Conservation (phyloP, 2,888 invertebrate genomes). For the Drosophila koepferae region DNA sequence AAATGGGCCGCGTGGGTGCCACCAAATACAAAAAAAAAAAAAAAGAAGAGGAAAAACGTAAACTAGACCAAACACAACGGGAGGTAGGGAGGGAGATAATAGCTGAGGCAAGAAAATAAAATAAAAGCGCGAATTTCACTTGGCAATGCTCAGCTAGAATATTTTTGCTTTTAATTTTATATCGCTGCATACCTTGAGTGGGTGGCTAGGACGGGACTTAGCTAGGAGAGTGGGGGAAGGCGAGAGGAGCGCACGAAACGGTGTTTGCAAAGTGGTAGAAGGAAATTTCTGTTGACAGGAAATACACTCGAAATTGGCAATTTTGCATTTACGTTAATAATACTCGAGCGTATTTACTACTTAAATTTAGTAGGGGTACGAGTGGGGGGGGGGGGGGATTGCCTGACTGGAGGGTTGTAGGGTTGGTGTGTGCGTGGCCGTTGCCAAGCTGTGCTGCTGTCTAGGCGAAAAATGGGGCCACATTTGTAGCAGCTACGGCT, state of each 20-base stretch:
- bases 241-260: background rate
- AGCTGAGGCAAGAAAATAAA: conserved; percentile 20
- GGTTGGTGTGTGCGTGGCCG: conserved; percentile 21
- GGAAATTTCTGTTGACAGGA: conserved; percentile 85
- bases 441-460: conserved; percentile 49
- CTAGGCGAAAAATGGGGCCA: conserved; percentile 62
- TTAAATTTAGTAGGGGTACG: conserved; percentile 50
- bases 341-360: conserved; percentile 84
- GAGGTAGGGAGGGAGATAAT: background rate
- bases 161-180: conserved; percentile 75
- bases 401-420: background rate
- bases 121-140: conserved; percentile 39
- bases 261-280: conserved; percentile 36
- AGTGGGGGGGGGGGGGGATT: no score
- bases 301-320: conserved; percentile 86
- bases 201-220: background rate
- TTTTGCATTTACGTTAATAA: conserved; percentile 85
- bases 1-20: conserved; percentile 70
- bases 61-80: conserved; percentile 17
- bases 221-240: background rate
- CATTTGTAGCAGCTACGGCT: conserved; percentile 38
- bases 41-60: background rate
- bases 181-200: conserved; percentile 48
- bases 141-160: conserved; percentile 33
- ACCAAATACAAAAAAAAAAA: conserved; percentile 32